phyloP scores from a whole-genome alignment of 1,140 invertebrate genomes.

The Pissodes strobi region DNA sequence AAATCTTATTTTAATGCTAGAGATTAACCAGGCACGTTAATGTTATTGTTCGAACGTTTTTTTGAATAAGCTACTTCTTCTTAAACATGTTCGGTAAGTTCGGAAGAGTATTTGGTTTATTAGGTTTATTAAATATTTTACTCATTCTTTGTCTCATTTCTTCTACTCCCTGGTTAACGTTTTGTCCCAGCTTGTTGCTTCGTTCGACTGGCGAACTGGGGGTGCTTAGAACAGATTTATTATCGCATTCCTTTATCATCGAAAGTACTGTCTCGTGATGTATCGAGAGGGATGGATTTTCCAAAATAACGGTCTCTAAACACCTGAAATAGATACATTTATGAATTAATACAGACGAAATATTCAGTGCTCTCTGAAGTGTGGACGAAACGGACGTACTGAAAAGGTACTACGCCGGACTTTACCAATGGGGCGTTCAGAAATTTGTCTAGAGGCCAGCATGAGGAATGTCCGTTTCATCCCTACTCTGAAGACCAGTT shows the following conservation, averaged over 20 bases:
- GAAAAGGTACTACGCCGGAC: too few species aligned
- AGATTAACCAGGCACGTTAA: too few species aligned
- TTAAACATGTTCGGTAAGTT: constrained; percentile 52
- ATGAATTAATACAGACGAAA: neutral
- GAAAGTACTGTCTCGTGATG: constrained; percentile 60
- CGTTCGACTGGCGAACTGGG: constrained; percentile 14
- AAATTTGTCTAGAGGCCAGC: too few species aligned
- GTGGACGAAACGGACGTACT: too few species aligned
- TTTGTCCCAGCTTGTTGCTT: constrained; percentile 43
- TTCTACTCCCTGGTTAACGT: constrained; percentile 64
- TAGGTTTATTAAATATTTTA: constrained; percentile 64
- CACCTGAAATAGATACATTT: constrained; percentile 46
- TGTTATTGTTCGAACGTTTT: too few species aligned
- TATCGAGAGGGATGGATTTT: constrained; percentile 57
- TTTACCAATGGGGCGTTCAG: too few species aligned
- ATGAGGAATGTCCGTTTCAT: too few species aligned
- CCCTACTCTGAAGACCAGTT: too few species aligned
- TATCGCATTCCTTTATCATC: constrained; percentile 62
- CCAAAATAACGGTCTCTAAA: constrained; percentile 57
- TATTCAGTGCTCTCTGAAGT: neutral
- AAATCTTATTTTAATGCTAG: too few species aligned
- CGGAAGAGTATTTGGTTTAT: constrained; percentile 41
- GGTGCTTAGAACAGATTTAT: constrained; percentile 47
- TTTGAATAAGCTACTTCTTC: constrained; percentile 50
- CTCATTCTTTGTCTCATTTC: constrained; percentile 65